A percentile compares a stretch with the other conserved stretches of the same genome.
These are phyloP conservation scores for Boulengerochromis microlepis DNA, from an alignment of 2,113 vertebrate genomes.

Conservation along the genomic window DNA sequence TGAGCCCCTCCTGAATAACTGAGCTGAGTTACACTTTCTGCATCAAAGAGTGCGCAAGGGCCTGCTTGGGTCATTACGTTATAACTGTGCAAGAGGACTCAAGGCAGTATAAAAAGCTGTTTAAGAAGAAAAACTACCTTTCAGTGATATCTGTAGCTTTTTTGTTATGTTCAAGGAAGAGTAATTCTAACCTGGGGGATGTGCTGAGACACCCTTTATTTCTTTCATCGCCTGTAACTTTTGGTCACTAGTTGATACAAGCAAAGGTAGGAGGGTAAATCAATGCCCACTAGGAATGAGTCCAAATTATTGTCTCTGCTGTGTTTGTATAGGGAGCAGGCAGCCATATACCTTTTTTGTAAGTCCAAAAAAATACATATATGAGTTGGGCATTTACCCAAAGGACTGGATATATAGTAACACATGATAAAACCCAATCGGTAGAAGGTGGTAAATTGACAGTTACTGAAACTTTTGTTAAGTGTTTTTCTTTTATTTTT, in stretches of 20 bases:
- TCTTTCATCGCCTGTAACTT: not conserved
- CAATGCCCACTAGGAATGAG: not conserved
- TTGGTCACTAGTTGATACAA: not conserved
- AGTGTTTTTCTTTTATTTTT: rapidly evolving
- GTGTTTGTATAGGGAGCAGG: not conserved
- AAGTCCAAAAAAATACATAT: not conserved
- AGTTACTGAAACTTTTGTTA: not conserved
- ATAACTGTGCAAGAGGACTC: not conserved
- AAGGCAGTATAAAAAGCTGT: not conserved
- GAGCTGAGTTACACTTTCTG: rapidly evolving
- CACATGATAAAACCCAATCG: not conserved
- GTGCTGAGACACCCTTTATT: not conserved
- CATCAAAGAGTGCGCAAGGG: not conserved
- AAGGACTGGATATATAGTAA: no score
- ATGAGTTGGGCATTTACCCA: not conserved
- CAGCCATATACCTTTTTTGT: not conserved
- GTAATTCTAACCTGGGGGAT: not conserved
- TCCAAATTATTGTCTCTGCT: not conserved
- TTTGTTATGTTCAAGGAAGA: not conserved
- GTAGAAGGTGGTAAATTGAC: not conserved
- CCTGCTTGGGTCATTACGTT: not conserved
- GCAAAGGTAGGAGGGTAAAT: not conserved
- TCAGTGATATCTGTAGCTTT: not conserved
- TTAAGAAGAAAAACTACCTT: not conserved
- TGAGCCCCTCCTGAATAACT: not conserved